phyloP scores from a whole-genome alignment of 2,888 invertebrate genomes.

The Scaptomyza caliginosa region DNA sequence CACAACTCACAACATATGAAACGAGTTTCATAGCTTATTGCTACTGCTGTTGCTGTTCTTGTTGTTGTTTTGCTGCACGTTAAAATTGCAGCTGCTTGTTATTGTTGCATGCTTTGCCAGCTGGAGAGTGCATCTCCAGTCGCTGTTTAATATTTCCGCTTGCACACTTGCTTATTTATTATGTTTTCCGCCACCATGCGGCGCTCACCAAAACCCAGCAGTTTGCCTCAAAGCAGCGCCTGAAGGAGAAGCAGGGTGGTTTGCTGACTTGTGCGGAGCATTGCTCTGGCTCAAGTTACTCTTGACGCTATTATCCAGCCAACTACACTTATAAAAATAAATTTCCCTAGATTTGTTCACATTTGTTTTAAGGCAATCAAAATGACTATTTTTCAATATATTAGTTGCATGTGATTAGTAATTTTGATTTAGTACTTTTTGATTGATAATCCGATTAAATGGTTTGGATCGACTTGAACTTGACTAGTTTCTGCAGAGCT shows the following conservation, averaged over 20 bases:
- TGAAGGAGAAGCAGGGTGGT: not conserved
- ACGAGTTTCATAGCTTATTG: conserved; percentile 58
- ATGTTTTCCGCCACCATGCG: conserved; percentile 69
- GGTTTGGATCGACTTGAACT: too few species aligned
- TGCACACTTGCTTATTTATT: conserved; percentile 77
- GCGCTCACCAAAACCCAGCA: conserved; percentile 35
- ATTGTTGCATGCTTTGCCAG: conserved; percentile 45
- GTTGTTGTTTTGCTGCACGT: conserved; percentile 13
- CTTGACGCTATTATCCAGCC: conserved; percentile 53
- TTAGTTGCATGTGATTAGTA: too few species aligned
- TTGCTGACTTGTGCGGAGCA: not conserved
- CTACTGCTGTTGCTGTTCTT: conserved; percentile 20
- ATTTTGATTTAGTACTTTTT: too few species aligned
- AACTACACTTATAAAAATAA: conserved; percentile 7
- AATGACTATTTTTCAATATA: too few species aligned
- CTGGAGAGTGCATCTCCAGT: conserved; percentile 58
- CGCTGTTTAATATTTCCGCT: conserved; percentile 77
- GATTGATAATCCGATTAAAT: too few species aligned
- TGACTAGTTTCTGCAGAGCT: too few species aligned
- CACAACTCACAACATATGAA: conserved; percentile 67
- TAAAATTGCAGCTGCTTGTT: conserved; percentile 5
- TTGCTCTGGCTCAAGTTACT: conserved; percentile 44
- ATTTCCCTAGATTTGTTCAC: too few species aligned
- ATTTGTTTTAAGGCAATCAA: too few species aligned
- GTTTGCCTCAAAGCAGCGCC: not conserved